A percentile compares a stretch with the other conserved stretches of the same genome.
Evolutionary conservation across 2,113 vertebrate genomes (phyloP).

Genomic region (Tachycineta bicolor): DNA sequence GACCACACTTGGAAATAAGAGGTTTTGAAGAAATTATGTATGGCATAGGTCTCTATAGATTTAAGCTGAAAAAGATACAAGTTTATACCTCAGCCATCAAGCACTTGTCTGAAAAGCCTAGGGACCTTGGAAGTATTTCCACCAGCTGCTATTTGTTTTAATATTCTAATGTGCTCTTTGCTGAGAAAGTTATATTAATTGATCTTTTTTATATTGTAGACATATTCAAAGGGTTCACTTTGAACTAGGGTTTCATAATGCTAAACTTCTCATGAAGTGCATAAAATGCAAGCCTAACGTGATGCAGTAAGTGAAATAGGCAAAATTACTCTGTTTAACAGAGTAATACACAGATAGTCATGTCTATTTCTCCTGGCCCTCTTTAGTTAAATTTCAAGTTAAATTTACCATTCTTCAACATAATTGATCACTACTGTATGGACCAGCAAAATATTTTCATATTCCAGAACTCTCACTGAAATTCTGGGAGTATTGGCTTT

Average conservation of each 20-base stretch:
- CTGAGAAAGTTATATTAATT: not conserved
- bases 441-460: not conserved
- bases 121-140: not conserved
- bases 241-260: not conserved
- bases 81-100: not conserved
- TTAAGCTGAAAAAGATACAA: not conserved
- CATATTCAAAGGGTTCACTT: not conserved
- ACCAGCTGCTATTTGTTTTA: constrained; percentile 20
- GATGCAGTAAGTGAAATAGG: not conserved
- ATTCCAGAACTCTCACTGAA: not conserved
- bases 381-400: not conserved
- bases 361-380: not conserved
- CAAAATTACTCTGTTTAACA: not conserved
- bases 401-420: not conserved
- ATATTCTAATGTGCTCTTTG: not conserved
- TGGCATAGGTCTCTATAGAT: not conserved
- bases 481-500: not conserved
- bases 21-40: not conserved
- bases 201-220: not conserved
- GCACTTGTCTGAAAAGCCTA: not conserved
- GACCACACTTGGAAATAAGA: not conserved
- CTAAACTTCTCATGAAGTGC: not conserved
- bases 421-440: not conserved
- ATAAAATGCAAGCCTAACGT: not conserved
- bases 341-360: not conserved